These are phyloP conservation scores for Strongylocentrotus purpuratus DNA, from an alignment of 35 echinoderm and acorn worm species.

Conservation along the genomic window DNA sequence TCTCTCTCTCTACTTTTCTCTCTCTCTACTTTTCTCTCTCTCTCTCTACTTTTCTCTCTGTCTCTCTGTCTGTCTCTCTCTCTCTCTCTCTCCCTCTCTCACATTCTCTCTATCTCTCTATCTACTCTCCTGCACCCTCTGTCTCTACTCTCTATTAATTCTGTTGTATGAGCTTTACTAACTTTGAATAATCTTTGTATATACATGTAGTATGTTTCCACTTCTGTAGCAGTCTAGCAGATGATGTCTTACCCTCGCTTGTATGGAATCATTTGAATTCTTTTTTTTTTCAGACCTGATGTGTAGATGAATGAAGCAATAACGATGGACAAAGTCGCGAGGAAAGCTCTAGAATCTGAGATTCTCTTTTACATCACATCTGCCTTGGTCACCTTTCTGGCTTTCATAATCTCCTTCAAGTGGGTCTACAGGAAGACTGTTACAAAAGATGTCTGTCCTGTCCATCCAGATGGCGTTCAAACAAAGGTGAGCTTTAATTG, in stretches of 20 bases:
- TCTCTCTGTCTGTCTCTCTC: no score
- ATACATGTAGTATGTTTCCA: neutral
- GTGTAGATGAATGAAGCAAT: neutral
- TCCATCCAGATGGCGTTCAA: neutral
- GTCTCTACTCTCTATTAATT: neutral
- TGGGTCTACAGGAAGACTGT: slow-evolving; percentile 49
- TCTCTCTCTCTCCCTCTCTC: no score
- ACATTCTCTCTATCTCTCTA: no score
- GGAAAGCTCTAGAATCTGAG: neutral
- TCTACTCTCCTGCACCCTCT: no score
- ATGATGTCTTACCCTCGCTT: no score
- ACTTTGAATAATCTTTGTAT: neutral
- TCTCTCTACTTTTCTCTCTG: no score
- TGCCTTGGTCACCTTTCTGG: slow-evolving; percentile 53
- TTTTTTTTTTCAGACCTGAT: neutral
- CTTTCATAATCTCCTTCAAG: slow-evolving; percentile 50
- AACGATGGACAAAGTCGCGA: neutral
- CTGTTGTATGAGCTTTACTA: neutral
- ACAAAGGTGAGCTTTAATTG: neutral
- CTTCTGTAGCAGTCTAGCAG: no score
- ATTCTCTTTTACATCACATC: slow-evolving; percentile 50
- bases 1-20: no score
- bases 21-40: no score
- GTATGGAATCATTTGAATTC: no score
- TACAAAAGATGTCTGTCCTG: neutral